phyloP scores from a whole-genome alignment of 2,888 invertebrate genomes.

The Thelaira solivaga region DNA sequence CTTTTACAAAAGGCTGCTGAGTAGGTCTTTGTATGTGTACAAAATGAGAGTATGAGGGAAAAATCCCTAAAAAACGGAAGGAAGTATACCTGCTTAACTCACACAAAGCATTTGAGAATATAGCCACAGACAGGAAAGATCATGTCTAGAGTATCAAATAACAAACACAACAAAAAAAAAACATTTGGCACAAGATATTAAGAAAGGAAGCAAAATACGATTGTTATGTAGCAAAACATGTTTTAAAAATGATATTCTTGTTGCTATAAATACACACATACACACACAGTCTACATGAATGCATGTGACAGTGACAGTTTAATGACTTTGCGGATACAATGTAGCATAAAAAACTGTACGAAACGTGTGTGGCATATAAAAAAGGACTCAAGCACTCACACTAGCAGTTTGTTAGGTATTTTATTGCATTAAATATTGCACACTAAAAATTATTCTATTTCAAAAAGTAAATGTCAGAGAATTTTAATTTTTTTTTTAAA shows the following conservation, averaged over 20 bases:
- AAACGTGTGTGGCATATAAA: conserved; percentile 57
- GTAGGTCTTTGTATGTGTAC: not conserved
- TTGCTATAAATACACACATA: not conserved
- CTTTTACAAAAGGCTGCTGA: not conserved
- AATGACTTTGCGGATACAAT: conserved; percentile 43
- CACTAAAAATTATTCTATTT: not conserved
- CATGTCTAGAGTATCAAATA: conserved; percentile 56
- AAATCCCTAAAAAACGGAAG: conserved; percentile 32
- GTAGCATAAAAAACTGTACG: conserved; percentile 6
- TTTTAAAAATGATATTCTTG: not conserved
- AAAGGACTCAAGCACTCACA: conserved; percentile 10
- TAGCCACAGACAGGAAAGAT: conserved; percentile 46
- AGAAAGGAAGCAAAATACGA: conserved; percentile 4
- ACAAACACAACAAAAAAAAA: conserved; percentile 4
- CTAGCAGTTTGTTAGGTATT: not conserved
- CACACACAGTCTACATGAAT: no score
- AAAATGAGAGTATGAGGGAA: not conserved
- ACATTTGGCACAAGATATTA: not conserved
- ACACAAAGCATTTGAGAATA: not conserved
- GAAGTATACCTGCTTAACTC: conserved; percentile 12
- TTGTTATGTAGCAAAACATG: not conserved
- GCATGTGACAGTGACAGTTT: conserved; percentile 41
- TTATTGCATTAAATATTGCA: not conserved
- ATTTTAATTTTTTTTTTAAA: no score
- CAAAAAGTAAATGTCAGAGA: not conserved